Evolutionary conservation across 2,797 vertebrate genomes (phyloP).

Genomic region (Pagetopsis macropterus): DNA sequence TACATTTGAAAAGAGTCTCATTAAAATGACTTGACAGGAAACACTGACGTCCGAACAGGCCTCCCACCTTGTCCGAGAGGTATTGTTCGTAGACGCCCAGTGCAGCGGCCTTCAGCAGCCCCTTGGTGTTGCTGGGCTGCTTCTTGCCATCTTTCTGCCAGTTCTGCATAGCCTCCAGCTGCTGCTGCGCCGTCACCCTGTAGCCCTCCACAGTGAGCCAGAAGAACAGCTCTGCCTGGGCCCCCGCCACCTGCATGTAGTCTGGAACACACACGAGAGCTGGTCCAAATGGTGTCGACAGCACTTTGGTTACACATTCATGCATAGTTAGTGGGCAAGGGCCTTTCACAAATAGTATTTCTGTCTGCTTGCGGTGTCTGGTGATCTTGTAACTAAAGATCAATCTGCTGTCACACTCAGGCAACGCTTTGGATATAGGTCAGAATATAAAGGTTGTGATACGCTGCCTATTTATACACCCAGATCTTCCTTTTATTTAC

Average conservation of each 20-base stretch:
- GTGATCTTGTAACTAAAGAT: constrained; percentile 6
- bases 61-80: constrained; percentile 94
- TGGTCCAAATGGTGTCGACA: neutral
- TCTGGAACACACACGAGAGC: constrained; percentile 78
- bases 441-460: neutral
- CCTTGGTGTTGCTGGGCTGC: constrained; percentile 94
- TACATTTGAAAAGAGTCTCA: neutral
- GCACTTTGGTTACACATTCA: constrained; percentile 2
- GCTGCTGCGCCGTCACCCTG: constrained; percentile 97
- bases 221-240: constrained; percentile 98
- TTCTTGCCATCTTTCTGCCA: constrained; percentile 92
- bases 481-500: neutral
- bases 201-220: constrained; percentile 99
- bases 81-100: constrained; percentile 97
- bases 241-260: constrained; percentile 98
- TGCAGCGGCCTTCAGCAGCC: constrained; percentile 92
- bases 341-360: neutral
- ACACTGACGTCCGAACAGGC: neutral
- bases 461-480: neutral
- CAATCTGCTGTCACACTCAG: neutral
- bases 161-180: constrained; percentile 92
- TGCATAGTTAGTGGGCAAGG: neutral
- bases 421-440: too few relatives aligned
- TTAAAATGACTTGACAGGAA: neutral
- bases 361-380: neutral